Evolutionary conservation across 2,113 vertebrate species (phyloP).

Genomic region (Pampusana beccarii): DNA sequence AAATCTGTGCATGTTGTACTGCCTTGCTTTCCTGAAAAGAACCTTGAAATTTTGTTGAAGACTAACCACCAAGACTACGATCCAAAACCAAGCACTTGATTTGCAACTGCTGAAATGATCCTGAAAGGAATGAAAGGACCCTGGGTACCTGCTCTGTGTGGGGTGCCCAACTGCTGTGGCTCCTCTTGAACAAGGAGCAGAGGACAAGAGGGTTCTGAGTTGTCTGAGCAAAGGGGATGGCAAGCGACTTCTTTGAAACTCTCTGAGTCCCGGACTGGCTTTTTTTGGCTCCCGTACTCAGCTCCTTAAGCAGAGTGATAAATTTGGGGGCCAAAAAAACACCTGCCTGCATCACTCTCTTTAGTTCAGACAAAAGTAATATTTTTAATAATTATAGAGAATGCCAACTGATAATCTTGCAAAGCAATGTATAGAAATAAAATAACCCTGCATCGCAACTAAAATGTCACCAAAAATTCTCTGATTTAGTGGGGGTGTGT

Average conservation of each 20-base stretch:
- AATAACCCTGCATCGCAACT: background rate
- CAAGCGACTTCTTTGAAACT: background rate
- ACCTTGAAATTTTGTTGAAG: background rate
- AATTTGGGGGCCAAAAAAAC: background rate
- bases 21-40: background rate
- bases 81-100: background rate
- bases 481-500: background rate
- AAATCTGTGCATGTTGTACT: background rate
- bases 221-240: background rate
- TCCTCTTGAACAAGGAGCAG: background rate
- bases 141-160: accelerated
- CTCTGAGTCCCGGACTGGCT: background rate
- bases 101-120: background rate
- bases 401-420: background rate
- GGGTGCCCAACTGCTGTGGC: background rate
- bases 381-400: background rate
- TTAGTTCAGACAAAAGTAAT: background rate
- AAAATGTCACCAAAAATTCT: background rate
- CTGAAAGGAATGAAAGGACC: background rate
- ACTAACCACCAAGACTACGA: background rate
- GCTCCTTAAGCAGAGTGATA: background rate
- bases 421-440: background rate
- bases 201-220: background rate
- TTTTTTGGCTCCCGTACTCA: background rate
- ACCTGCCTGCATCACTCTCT: background rate